Percentiles rank a stretch among this genome's conserved stretches.
phyloP scores from a whole-genome alignment of 2,888 invertebrate genomes.

The Odontomyia ornata region DNA sequence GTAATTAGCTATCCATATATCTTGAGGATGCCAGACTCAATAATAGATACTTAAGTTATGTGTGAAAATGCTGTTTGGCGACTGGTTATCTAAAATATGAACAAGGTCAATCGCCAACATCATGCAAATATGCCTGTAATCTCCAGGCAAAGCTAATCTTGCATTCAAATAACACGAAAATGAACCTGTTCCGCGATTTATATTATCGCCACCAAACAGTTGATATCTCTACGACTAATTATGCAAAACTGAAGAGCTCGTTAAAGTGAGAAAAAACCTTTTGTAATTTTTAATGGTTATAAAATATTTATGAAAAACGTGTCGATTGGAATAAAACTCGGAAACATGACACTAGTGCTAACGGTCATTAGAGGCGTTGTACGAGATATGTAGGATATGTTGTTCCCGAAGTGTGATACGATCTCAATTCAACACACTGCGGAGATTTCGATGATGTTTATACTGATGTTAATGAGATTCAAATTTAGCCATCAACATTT shows the following conservation, averaged over 20 bases:
- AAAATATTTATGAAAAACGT: conserved; percentile 40
- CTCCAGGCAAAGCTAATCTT: neutral
- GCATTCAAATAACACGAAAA: conserved; percentile 20
- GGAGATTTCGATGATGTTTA: conserved; percentile 12
- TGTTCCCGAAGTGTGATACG: conserved; percentile 6
- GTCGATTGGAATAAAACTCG: conserved; percentile 40
- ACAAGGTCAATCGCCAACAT: conserved; percentile 39
- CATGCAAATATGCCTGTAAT: neutral
- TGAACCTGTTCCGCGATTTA: conserved; percentile 34
- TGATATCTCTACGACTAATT: conserved; percentile 31
- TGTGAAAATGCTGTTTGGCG: conserved; percentile 21
- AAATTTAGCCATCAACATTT: conserved; percentile 45
- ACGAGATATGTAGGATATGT: neutral
- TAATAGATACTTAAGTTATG: conserved; percentile 40
- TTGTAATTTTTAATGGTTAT: conserved; percentile 39
- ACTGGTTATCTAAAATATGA: neutral
- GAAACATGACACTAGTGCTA: conserved; percentile 37
- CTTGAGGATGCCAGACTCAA: conserved; percentile 33
- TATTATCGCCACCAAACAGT: conserved; percentile 3
- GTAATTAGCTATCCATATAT: conserved; percentile 39
- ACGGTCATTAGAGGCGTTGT: conserved; percentile 4
- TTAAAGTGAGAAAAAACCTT: conserved; percentile 19
- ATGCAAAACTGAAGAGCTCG: conserved; percentile 23
- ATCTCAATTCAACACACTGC: conserved; percentile 3
- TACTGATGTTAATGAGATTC: conserved; percentile 41